These are phyloP conservation scores for Lepeophtheirus salmonis DNA, from an alignment of 1,140 invertebrate genomes.

Conservation along the genomic window DNA sequence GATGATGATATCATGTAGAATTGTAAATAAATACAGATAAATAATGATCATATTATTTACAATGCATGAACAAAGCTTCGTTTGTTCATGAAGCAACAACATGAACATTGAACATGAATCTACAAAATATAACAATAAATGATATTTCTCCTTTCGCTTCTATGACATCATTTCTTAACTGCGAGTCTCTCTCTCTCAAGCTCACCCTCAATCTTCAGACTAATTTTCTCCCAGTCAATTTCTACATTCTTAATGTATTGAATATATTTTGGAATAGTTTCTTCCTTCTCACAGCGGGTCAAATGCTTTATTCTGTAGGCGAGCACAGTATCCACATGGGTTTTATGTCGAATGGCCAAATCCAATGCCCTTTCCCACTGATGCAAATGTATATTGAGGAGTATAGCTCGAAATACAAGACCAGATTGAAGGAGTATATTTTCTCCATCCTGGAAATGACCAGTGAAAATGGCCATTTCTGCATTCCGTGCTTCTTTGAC, in stretches of 20 bases:
- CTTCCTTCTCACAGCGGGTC: slow-evolving; percentile 46
- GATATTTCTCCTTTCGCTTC: no score
- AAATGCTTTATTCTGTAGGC: slow-evolving; percentile 54
- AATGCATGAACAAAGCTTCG: no score
- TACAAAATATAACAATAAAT: no score
- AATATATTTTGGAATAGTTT: slow-evolving; percentile 51
- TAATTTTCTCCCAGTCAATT: slow-evolving; percentile 36
- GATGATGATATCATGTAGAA: no score
- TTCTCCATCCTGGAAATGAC: slow-evolving; percentile 59
- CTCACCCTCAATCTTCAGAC: slow-evolving; percentile 33
- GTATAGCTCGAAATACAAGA: slow-evolving; percentile 51
- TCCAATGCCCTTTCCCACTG: slow-evolving; percentile 75
- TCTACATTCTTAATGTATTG: slow-evolving; percentile 39
- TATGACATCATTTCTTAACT: no score
- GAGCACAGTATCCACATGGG: slow-evolving; percentile 53
- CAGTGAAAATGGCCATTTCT: slow-evolving; percentile 56
- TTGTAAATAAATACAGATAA: no score
- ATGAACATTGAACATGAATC: no score
- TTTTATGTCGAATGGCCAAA: slow-evolving; percentile 56
- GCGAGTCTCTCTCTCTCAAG: slow-evolving; percentile 29
- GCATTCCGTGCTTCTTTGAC: slow-evolving; percentile 45
- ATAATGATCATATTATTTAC: no score
- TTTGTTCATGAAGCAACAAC: no score
- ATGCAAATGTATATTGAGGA: slow-evolving; percentile 56
- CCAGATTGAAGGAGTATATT: slow-evolving; percentile 57